Evolutionary conservation across 2,888 invertebrate genomes (phyloP), one percentile per base, ranked within the genome.

Genomic region (Aricia artaxerxes): DNA sequence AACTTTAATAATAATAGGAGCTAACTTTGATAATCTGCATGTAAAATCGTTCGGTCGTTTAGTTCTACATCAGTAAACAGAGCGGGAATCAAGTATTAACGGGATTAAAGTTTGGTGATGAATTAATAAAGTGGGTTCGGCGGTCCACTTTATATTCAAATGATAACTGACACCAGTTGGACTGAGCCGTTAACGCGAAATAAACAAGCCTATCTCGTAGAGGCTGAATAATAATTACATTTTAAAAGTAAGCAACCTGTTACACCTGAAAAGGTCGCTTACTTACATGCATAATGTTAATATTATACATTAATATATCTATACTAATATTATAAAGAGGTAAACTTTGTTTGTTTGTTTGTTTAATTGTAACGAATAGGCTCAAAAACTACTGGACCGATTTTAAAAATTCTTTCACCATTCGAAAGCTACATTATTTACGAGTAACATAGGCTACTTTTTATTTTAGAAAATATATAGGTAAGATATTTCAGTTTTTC

Each of bases 41-140:
- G 40, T 73, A n/a, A 44, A 73, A 73, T 73, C 44, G 40, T 73
- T 44, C 44, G 73, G 40, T 73, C 73, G 44, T 73, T 73, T 44
- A 73, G 40, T 44, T 44, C 44, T 44, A 73, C 40, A 73, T 73
- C 35, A 57, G 76, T 35, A 53, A 76, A 76, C 76, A 53, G 53
- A 76, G 57, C 76, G 53, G 13, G 76, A 76, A 53, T 53, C 76
- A 57, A 76, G 53, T 53, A 76, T 76, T 76, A 76, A 57, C 76
- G 35, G 57, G 76, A 76, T 76, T 76, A 76, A 76, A 76, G 76
- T 76, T 76, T 76, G 31, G 76, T 57, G 76, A 76, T 76, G 76
- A 76, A 76, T 76, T 53, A 76, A 76, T 76, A 57, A 76, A 76
- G 53, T 76, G 35, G 38, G 53, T 35, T 76, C 53, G 76, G 76